Percentiles rank a stretch among this genome's conserved stretches.
phyloP scores from a whole-genome alignment of 2,888 invertebrate genomes.

The Tetrapedia diversipes region DNA sequence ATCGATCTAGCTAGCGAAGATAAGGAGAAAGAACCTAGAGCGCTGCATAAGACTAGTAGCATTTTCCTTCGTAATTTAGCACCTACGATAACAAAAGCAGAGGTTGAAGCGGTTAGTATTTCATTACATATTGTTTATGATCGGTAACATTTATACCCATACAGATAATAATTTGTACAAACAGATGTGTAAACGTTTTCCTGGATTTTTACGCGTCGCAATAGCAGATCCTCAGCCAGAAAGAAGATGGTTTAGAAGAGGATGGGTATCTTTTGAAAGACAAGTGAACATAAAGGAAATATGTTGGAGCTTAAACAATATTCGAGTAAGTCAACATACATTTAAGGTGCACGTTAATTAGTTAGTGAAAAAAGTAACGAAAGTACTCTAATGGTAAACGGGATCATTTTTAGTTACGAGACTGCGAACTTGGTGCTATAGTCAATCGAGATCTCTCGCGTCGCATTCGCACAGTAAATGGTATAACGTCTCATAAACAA shows the following conservation, averaged over 20 bases:
- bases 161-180: background rate
- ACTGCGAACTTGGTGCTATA: constrained; percentile 96
- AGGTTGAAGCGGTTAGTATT: constrained; percentile 96
- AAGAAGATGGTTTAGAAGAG: constrained; percentile 97
- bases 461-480: constrained; percentile 95
- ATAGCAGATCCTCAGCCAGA: constrained; percentile 98
- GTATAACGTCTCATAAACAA: constrained; percentile 93
- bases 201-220: constrained; percentile 97
- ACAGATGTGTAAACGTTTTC: constrained; percentile 94
- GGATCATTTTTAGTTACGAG: constrained; percentile 86
- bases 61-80: constrained; percentile 98
- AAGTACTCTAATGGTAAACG: background rate
- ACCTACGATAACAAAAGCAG: constrained; percentile 97
- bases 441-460: constrained; percentile 98
- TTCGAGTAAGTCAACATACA: constrained; percentile 86
- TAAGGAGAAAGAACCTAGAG: constrained; percentile 85
- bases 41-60: constrained; percentile 97
- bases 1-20: constrained; percentile 81
- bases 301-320: constrained; percentile 99
- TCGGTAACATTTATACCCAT: no score
- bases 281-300: constrained; percentile 99
- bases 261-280: constrained; percentile 98
- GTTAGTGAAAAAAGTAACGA: background rate
- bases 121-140: no score
- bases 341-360: background rate